Evolutionary conservation across 2,888 invertebrate genomes (phyloP), one percentile per base, ranked within the genome.

Genomic region (Amblyjoppa proteus): DNA sequence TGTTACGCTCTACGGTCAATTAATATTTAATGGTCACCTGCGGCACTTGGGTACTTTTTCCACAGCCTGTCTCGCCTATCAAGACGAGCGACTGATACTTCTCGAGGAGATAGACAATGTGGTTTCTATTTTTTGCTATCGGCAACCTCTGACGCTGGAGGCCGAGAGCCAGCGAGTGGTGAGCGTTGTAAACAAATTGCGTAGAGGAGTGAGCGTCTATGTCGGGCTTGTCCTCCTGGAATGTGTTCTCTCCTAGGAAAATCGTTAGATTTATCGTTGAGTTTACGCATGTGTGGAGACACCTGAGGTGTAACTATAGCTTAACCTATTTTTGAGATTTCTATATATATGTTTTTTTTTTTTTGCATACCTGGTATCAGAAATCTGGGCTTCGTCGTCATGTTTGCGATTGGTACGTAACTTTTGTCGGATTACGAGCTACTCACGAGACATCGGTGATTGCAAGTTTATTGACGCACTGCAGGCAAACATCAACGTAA

Each of bases 11-110:
- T 20, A 75, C 5, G n/a, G 0, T 9, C 13, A 16, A 76, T 84
- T 45, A 75, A 70, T 66, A 85, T 28, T 56, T 66, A 80, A 73
- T 78, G 93, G 95, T 94, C 94, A 98, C 98, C 96, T 98, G 98
- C 71, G 98, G 98, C 87, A 99, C 96, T 95, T 99, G 99, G 0
- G 99, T 99, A 92, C 98, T 98, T 94, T 99, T 98, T 51, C 99
- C 99, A 90, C 97, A 98, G 38, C 99, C 99, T 2, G 99, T 99
- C 94, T 99, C 99, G 2, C 99, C 99, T 61, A 97, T 96, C 79
- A 98, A 94, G 75, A 99, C 96, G 68, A 99, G 94, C 0, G 98
- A 97, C 94, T 99, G 99, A 94, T 97, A 97, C 88, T 97, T 97
- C 94, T 99, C 99, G 90, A 99, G 94, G 86, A 98, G 95, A 94